phyloP scores from a whole-genome alignment of 2,113 vertebrate species.

The Vicugna pacos region DNA sequence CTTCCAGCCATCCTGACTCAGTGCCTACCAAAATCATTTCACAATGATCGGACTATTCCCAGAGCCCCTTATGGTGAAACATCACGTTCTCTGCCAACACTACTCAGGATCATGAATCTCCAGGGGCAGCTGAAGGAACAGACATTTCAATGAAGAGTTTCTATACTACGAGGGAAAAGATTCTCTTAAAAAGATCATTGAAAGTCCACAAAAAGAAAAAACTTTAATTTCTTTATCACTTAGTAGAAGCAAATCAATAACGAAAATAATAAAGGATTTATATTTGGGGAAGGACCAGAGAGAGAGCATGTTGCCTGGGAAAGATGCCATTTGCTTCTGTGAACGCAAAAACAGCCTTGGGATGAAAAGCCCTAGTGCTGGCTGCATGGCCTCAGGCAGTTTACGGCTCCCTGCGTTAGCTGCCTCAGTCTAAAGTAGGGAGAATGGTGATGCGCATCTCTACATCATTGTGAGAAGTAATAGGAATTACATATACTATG shows the following conservation, averaged over 20 bases:
- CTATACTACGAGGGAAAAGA: neutral
- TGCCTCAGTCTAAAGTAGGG: neutral
- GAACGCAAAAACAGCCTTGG: neutral
- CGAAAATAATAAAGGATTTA: neutral
- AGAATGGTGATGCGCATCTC: accelerated
- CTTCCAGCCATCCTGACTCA: neutral
- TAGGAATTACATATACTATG: neutral
- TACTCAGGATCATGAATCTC: neutral
- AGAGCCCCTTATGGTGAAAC: neutral
- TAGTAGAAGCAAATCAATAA: slow-evolving; percentile 38
- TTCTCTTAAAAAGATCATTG: neutral
- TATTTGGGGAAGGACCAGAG: slow-evolving; percentile 23
- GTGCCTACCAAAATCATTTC: neutral
- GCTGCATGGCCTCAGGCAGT: neutral
- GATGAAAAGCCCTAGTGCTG: neutral
- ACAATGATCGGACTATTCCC: neutral
- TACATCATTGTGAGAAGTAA: neutral
- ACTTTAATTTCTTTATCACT: neutral
- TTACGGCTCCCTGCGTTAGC: neutral
- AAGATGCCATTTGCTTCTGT: neutral
- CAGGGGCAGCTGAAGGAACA: neutral
- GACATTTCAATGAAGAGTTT: neutral
- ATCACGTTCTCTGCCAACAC: neutral
- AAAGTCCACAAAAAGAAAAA: neutral
- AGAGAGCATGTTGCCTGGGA: neutral